Evolutionary conservation across 2,113 vertebrate species (phyloP).

Genomic region (Nestor notabilis): DNA sequence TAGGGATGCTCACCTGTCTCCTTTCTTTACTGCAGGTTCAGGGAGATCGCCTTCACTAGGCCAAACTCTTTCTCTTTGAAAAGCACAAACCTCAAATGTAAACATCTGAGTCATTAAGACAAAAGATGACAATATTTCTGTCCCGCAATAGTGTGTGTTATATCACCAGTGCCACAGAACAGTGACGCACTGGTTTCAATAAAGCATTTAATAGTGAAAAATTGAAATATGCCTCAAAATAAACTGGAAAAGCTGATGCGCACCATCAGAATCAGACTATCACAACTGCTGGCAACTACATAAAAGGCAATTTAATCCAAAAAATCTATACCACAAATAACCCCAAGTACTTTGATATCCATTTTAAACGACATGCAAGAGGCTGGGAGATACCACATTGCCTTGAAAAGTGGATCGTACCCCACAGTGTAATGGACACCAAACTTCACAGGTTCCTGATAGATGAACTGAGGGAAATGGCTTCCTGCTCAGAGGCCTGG

Average conservation of each 20-base stretch:
- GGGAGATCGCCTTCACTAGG: neutral
- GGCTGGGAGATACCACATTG: neutral
- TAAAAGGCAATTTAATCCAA: neutral
- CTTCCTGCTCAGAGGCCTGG: neutral
- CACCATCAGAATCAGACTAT: neutral
- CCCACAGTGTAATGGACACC: neutral
- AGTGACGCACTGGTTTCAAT: neutral
- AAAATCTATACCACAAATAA: neutral
- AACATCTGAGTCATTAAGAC: neutral
- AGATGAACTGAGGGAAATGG: neutral
- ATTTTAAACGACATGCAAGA: neutral
- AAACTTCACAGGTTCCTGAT: neutral
- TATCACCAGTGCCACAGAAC: neutral
- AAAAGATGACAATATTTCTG: neutral
- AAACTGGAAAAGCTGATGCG: neutral
- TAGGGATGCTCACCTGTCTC: neutral
- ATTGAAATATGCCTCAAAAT: neutral
- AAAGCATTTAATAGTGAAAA: neutral
- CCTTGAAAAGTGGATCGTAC: neutral
- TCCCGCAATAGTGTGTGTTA: neutral
- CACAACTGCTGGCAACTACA: neutral
- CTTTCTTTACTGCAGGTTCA: neutral
- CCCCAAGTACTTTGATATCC: neutral
- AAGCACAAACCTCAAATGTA: neutral
- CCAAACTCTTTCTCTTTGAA: neutral